Conservation (phyloP, 2,797 vertebrate species). For the Ficedula albicollis region DNA sequence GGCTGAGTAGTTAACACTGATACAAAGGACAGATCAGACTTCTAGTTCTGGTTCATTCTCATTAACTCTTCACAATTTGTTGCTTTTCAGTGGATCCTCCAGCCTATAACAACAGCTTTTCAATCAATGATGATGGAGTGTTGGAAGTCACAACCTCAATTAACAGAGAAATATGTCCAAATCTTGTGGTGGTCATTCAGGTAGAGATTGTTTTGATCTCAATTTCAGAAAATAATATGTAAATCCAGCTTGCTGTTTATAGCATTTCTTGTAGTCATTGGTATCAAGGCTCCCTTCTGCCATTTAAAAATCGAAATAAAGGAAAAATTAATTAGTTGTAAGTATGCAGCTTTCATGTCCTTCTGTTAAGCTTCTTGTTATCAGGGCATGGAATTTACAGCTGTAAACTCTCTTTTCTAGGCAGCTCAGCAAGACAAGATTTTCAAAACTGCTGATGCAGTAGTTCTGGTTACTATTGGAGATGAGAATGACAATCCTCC, state of each 20-base stretch:
- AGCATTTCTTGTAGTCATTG: neutral
- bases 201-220: constrained; percentile 50
- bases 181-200: constrained; percentile 74
- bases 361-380: neutral
- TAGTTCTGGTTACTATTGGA: constrained; percentile 73
- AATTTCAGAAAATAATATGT: neutral
- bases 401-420: constrained; percentile 55
- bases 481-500: constrained; percentile 79
- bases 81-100: constrained; percentile 73
- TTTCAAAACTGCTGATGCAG: constrained; percentile 71
- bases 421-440: constrained; percentile 75
- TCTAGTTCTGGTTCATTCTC: neutral
- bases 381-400: neutral
- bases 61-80: neutral
- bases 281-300: neutral
- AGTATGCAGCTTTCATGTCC: neutral
- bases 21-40: neutral
- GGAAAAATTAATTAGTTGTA: neutral
- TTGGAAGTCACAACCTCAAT: constrained; percentile 62
- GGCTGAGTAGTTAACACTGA: neutral
- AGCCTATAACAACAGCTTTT: constrained; percentile 43
- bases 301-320: neutral
- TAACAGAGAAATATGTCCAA: constrained; percentile 76
- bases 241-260: neutral
- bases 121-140: constrained; percentile 67